Evolutionary conservation across 1,140 invertebrate species (phyloP).

Genomic region (Charaxes varanes): DNA sequence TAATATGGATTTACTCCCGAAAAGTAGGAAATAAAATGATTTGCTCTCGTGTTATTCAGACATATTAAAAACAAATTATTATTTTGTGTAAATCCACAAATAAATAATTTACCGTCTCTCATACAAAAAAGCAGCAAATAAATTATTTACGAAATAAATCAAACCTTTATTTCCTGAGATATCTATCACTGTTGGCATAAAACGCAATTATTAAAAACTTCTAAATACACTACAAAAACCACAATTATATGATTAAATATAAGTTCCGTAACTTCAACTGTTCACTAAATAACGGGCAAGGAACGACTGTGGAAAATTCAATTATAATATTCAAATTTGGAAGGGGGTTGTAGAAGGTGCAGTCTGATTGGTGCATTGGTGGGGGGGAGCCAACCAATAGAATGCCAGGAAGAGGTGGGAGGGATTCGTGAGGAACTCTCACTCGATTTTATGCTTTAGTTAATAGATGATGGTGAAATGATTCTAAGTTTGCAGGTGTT

Average conservation of each 20-base stretch:
- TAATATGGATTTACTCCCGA: too few relatives aligned
- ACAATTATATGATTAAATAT: constrained; percentile 9
- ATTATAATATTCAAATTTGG: constrained; percentile 42
- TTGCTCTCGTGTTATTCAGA: too few relatives aligned
- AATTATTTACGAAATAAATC: neutral
- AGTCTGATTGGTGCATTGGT: constrained; percentile 27
- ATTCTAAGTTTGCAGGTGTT: too few relatives aligned
- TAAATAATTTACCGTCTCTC: neutral
- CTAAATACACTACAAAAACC: constrained; percentile 10
- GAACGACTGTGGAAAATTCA: constrained; percentile 36
- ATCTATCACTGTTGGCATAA: constrained; percentile 55
- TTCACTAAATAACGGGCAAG: constrained; percentile 7
- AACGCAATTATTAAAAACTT: constrained; percentile 17
- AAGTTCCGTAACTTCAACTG: too few relatives aligned
- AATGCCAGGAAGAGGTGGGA: constrained; percentile 17
- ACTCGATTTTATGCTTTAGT: too few relatives aligned
- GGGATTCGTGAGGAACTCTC: too few relatives aligned
- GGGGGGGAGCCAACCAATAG: constrained; percentile 21
- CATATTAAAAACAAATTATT: too few relatives aligned
- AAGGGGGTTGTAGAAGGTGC: constrained; percentile 27
- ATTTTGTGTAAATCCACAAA: neutral
- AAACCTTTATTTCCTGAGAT: constrained; percentile 30
- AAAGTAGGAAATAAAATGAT: too few relatives aligned
- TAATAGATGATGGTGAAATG: too few relatives aligned
- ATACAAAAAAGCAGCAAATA: too few relatives aligned